Conservation (phyloP, 2,888 invertebrate species). For the Alentia gelatinosa region DNA sequence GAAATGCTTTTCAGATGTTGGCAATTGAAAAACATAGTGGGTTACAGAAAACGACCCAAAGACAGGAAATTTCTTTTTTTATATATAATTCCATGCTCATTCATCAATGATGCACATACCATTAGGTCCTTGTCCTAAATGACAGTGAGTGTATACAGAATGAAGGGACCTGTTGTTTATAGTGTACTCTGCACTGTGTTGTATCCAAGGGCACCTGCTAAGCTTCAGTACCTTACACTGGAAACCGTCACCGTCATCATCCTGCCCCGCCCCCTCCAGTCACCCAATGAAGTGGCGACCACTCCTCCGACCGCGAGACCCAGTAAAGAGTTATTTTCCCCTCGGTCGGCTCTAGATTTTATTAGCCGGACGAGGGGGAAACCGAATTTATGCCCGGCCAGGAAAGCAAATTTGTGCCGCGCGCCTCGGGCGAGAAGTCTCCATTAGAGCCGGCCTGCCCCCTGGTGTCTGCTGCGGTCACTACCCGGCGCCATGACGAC, state of each 20-base stretch:
- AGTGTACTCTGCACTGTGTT: too few relatives aligned
- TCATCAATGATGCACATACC: too few relatives aligned
- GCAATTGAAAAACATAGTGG: too few relatives aligned
- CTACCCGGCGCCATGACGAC: neutral
- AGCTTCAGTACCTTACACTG: too few relatives aligned
- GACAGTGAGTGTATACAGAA: too few relatives aligned
- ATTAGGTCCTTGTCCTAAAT: too few relatives aligned
- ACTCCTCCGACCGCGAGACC: neutral
- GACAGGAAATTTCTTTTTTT: too few relatives aligned
- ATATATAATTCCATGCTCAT: too few relatives aligned
- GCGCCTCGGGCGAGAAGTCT: constrained; percentile 16
- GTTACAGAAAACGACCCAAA: too few relatives aligned
- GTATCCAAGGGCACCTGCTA: too few relatives aligned
- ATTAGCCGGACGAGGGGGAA: neutral
- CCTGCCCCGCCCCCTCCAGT: neutral
- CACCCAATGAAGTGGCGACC: neutral
- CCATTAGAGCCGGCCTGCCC: neutral
- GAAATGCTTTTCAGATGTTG: too few relatives aligned
- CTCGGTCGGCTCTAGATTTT: constrained; percentile 10
- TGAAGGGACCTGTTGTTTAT: too few relatives aligned
- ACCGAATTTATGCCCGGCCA: constrained; percentile 2
- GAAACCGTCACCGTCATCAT: neutral
- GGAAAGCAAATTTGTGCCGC: constrained; percentile 14
- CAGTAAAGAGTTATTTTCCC: constrained; percentile 17
- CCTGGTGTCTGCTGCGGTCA: neutral